phyloP scores from a whole-genome alignment of 2,888 invertebrate genomes.

The Dugesia japonica region DNA sequence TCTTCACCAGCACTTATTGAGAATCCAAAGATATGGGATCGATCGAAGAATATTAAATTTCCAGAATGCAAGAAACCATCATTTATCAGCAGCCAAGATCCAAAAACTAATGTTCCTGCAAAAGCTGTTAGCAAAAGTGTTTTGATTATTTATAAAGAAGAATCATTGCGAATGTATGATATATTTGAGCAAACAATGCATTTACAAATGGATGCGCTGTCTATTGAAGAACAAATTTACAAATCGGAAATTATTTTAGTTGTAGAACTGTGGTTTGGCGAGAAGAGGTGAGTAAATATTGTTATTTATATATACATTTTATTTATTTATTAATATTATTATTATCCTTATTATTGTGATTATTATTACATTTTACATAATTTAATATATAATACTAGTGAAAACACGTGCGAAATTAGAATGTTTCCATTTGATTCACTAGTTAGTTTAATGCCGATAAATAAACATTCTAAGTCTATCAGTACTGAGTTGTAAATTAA shows the following conservation, averaged over 20 bases:
- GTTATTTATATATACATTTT: no score
- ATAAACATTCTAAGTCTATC: no score
- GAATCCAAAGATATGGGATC: not conserved
- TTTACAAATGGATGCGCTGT: slow-evolving; percentile 26
- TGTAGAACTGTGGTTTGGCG: slow-evolving; percentile 24
- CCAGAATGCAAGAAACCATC: not conserved
- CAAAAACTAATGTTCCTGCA: not conserved
- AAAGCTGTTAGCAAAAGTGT: slow-evolving; percentile 25
- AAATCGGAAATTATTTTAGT: slow-evolving; percentile 24
- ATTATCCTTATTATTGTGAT: no score
- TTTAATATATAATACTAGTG: no score
- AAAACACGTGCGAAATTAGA: no score
- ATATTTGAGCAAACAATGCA: slow-evolving; percentile 26
- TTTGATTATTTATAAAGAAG: slow-evolving; percentile 25
- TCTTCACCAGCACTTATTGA: not conserved
- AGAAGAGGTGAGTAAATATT: slow-evolving; percentile 24
- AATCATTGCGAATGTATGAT: slow-evolving; percentile 15
- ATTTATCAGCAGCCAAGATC: not conserved
- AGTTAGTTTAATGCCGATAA: not conserved
- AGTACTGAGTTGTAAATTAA: no score
- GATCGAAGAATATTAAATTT: not conserved
- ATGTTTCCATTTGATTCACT: not conserved
- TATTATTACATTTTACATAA: no score
- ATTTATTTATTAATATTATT: no score
- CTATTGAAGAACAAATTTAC: not conserved